phyloP scores from a whole-genome alignment of 2,888 invertebrate genomes.

The Dicyrtoma fusca region DNA sequence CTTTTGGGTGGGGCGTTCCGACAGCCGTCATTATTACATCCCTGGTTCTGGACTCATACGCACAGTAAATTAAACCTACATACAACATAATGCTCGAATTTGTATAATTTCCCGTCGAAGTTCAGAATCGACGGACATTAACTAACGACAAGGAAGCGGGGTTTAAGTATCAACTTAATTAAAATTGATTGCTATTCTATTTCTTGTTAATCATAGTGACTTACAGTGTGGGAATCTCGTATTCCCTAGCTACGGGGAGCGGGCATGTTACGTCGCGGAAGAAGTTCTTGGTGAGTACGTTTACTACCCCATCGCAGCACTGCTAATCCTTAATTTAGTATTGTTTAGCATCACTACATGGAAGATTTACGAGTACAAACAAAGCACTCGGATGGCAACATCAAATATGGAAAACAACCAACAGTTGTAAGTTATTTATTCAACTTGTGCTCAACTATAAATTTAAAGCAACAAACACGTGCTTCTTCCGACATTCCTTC shows the following conservation, averaged over 20 bases:
- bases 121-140: too few relatives aligned
- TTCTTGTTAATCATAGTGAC: too few relatives aligned
- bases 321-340: constrained; percentile 28
- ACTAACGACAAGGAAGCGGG: too few relatives aligned
- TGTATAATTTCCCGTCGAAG: too few relatives aligned
- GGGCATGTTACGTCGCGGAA: constrained; percentile 9
- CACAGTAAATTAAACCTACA: too few relatives aligned
- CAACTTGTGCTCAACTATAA: not conserved
- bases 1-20: constrained; percentile 30
- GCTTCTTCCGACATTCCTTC: too few relatives aligned
- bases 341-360: constrained; percentile 33
- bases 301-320: constrained; percentile 26
- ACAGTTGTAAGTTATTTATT: constrained; percentile 28
- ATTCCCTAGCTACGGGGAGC: constrained; percentile 14
- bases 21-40: constrained; percentile 17
- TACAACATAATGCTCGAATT: not conserved
- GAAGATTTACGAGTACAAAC: constrained; percentile 34
- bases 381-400: constrained; percentile 35
- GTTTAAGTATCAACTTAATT: too few relatives aligned
- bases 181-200: too few relatives aligned
- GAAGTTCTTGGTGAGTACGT: constrained; percentile 13
- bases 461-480: too few relatives aligned
- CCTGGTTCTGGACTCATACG: constrained; percentile 8
- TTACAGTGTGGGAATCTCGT: constrained; percentile 2
- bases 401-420: constrained; percentile 31